phyloP scores from a whole-genome alignment of 2,888 invertebrate species.

The Phymatocera aterrima region DNA sequence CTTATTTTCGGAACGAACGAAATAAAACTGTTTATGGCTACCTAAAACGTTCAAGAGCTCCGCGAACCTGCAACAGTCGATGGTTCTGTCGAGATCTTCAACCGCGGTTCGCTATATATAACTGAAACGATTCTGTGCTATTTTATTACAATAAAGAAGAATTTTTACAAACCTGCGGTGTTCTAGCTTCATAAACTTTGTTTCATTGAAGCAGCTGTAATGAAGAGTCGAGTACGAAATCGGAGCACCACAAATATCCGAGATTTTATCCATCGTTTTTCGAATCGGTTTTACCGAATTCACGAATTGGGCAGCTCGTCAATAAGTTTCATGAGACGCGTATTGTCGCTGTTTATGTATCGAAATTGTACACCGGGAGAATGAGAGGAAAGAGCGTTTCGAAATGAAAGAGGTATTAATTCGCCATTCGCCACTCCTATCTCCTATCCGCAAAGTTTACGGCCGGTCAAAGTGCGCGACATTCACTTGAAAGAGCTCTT shows the following conservation, averaged over 20 bases:
- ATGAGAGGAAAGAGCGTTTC: background rate
- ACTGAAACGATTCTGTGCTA: background rate
- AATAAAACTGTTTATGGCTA: slow-evolving; percentile 42
- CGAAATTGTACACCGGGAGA: too few relatives aligned
- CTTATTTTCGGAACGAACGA: background rate
- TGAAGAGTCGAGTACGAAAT: background rate
- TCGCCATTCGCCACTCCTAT: slow-evolving; percentile 43
- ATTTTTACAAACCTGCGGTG: too few relatives aligned
- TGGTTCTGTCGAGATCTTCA: slow-evolving; percentile 16
- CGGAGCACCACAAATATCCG: too few relatives aligned
- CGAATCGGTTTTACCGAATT: too few relatives aligned
- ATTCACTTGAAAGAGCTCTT: slow-evolving; percentile 45
- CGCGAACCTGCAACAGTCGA: slow-evolving; percentile 41
- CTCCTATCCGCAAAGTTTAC: slow-evolving; percentile 42
- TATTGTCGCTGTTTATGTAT: too few relatives aligned
- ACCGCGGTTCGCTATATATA: background rate
- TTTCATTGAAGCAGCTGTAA: too few relatives aligned
- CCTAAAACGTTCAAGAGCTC: slow-evolving; percentile 38
- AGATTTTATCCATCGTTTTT: too few relatives aligned
- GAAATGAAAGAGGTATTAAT: slow-evolving; percentile 41
- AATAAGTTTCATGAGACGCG: too few relatives aligned
- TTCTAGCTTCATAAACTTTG: too few relatives aligned
- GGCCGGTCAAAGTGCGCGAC: slow-evolving; percentile 44
- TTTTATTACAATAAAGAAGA: too few relatives aligned
- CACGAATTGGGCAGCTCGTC: too few relatives aligned